Base-by-base conservation (phyloP, 37 sponge, comb jelly and placozoan genomes). In the Eunapius fragilis region DNA sequence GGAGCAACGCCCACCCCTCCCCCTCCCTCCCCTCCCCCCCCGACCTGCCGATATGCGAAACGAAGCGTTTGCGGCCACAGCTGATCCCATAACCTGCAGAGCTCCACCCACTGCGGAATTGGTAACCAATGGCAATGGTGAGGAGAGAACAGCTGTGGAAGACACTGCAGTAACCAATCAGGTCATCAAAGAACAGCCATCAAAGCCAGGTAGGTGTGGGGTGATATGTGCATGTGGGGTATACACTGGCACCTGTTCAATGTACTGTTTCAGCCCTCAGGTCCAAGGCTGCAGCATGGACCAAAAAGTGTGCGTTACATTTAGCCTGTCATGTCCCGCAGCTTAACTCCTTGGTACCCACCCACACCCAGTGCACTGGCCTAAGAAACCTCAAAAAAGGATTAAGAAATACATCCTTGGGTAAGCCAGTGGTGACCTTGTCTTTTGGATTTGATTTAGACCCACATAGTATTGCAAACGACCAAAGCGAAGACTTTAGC, bases 371-470 rank as follows among this genome's bases (percentile, higher is more conserved):
- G 28, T 37, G 27, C 67, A 79, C 17, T 79, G 80, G 31, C 80
- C 26, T 49, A 74, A 36, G 7, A 84, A 76, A 71, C 90, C 90
- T 68, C 80, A 85, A 0, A 85, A 85, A 58, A 84, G 69, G 25
- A 47, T 90, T 5, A 85, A 72, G 72, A 84, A 90, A 31, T 90
- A 3, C 80, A 90, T 90, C 24, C 13, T 90, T 26, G 85, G 71
- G 80, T 79, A 48, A 74, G 84, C 0, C 14, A 19, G 22, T 58
- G 14, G 14, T 31, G 72, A 71, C 4, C 2, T 19, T 34, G 26
- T 23, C 37, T 25, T 26, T 70, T 50, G n/a, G 37, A 37, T 32
- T 0, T 7, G n/a, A n/a, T n/a, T n/a, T n/a, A n/a, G n/a, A n/a
- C n/a, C n/a, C n/a, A n/a, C n/a, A 26, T 73, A 75, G 85, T 76